phyloP scores from a whole-genome alignment of 2,113 vertebrate species.

The Psephotus haematonotus region DNA sequence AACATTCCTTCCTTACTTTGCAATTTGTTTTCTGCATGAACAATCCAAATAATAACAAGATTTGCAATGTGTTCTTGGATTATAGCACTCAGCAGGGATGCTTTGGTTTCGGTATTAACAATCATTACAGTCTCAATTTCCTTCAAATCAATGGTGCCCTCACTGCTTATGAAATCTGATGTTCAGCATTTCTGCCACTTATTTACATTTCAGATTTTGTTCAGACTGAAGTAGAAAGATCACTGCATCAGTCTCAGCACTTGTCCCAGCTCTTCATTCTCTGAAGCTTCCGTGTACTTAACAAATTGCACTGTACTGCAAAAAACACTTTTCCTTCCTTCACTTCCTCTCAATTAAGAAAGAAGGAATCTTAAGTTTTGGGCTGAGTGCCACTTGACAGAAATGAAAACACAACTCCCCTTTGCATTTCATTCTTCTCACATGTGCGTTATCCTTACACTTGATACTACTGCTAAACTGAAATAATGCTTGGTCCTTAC shows the following conservation, averaged over 20 bases:
- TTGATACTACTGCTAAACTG: not conserved
- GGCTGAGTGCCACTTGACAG: not conserved
- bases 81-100: conserved; percentile 4
- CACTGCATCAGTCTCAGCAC: not conserved
- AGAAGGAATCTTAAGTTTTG: not conserved
- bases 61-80: not conserved
- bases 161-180: not conserved
- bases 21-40: conserved; percentile 36
- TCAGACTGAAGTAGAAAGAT: not conserved
- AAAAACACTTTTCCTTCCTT: not conserved
- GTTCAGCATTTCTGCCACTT: not conserved
- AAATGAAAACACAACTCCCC: not conserved
- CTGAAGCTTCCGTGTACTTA: not conserved
- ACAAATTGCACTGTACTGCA: not conserved
- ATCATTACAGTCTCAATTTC: conserved; percentile 20
- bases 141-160: conserved; percentile 6
- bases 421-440: not conserved
- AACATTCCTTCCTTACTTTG: not conserved
- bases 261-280: not conserved
- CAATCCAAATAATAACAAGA: conserved; percentile 21
- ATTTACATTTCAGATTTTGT: conserved; percentile 32
- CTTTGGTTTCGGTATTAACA: not conserved
- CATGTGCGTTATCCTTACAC: not conserved
- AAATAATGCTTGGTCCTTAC: not conserved
- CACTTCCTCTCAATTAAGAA: not conserved